phyloP scores from a whole-genome alignment of 2,888 invertebrate genomes.

The Seira musarum region DNA sequence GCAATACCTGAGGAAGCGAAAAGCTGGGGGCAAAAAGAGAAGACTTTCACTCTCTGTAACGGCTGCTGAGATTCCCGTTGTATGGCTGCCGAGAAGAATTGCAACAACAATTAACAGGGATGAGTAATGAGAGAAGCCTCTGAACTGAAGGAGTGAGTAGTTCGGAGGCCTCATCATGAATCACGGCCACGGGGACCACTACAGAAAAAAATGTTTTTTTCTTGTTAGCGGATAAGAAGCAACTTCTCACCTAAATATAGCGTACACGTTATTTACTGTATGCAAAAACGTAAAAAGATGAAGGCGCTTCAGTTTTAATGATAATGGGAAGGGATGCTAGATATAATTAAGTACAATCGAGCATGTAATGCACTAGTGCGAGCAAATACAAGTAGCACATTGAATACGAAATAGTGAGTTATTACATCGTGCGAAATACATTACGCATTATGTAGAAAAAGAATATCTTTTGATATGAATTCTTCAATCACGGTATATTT shows the following conservation, averaged over 20 bases:
- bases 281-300: not conserved
- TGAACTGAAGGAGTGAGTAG: not conserved
- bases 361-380: not conserved
- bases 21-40: slow-evolving; percentile 51
- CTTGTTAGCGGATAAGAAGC: not conserved
- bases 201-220: not conserved
- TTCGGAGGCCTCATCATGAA: not conserved
- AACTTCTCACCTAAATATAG: not conserved
- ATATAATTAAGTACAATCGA: not conserved
- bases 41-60: slow-evolving; percentile 19
- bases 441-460: too few species aligned
- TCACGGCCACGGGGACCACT: not conserved
- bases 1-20: slow-evolving; percentile 51
- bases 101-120: slow-evolving; percentile 12
- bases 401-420: too few species aligned
- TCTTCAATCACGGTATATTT: too few species aligned
- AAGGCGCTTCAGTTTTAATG: not conserved
- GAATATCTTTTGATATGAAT: too few species aligned
- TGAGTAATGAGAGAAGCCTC: not conserved
- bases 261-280: not conserved
- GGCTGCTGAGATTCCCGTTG: not conserved
- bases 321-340: not conserved
- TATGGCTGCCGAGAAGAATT: not conserved
- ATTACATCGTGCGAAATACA: too few species aligned
- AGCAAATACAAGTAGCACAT: not conserved